Evolutionary conservation across 2,888 invertebrate genomes (phyloP).

Genomic region (Xestia c-nigrum): DNA sequence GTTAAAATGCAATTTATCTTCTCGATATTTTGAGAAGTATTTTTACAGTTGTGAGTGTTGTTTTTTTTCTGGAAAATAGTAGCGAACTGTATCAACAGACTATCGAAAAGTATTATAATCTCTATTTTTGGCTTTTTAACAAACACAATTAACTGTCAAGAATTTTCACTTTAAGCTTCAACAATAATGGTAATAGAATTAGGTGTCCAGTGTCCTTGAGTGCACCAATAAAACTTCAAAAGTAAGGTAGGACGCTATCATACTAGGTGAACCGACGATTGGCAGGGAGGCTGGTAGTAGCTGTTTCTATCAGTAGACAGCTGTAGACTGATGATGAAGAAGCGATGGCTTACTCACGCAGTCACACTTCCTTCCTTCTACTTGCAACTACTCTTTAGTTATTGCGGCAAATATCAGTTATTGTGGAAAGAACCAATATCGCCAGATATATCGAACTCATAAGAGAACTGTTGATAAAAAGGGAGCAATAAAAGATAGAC

Average conservation of each 20-base stretch:
- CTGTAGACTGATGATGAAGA: background rate
- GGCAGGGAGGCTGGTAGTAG: background rate
- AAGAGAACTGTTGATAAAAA: background rate
- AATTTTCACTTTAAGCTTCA: background rate
- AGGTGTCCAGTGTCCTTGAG: background rate
- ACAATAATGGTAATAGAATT: background rate
- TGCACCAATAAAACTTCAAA: background rate
- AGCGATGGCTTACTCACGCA: too few species aligned
- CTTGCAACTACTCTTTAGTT: background rate
- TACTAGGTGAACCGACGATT: background rate
- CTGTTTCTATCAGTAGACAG: background rate
- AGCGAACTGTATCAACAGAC: background rate
- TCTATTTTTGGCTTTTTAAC: background rate
- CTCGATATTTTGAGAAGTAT: constrained; percentile 26
- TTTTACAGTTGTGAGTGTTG: constrained; percentile 9
- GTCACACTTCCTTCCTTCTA: background rate
- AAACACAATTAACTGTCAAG: background rate
- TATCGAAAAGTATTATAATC: background rate
- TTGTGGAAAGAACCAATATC: background rate
- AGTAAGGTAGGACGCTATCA: background rate
- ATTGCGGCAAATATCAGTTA: background rate
- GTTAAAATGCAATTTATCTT: constrained; percentile 49
- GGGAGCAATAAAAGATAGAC: background rate
- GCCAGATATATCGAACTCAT: background rate
- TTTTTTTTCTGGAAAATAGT: background rate